Evolutionary conservation across 2,797 vertebrate species (phyloP).

Genomic region (Protosalanx chinensis): DNA sequence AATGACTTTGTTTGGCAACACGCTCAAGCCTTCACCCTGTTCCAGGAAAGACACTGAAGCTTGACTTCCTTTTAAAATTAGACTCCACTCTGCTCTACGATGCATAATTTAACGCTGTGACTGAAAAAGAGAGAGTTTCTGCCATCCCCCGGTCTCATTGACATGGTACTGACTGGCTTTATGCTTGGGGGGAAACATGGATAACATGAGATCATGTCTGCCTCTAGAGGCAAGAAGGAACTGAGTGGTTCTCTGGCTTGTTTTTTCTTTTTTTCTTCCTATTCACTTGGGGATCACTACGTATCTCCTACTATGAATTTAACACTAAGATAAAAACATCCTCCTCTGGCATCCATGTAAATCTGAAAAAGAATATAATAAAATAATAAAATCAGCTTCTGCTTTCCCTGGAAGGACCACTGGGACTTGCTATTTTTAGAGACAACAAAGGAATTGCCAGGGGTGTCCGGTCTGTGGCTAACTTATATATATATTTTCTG

Average conservation of each 20-base stretch:
- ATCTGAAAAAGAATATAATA: conserved; percentile 56
- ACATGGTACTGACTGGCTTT: conserved; percentile 60
- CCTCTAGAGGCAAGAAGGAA: conserved; percentile 56
- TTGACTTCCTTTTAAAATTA: conserved; percentile 59
- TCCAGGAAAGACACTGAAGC: conserved; percentile 40
- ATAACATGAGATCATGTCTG: conserved; percentile 72
- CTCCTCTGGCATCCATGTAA: conserved; percentile 63
- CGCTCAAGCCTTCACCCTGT: conserved; percentile 16
- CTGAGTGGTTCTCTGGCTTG: conserved; percentile 52
- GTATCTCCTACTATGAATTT: conserved; percentile 46
- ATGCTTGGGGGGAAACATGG: conserved; percentile 65
- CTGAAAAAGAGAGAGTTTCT: conserved; percentile 53
- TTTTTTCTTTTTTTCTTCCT: conserved; percentile 57
- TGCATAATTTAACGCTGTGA: conserved; percentile 71
- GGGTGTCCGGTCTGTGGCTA: conserved; percentile 63
- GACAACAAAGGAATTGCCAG: conserved; percentile 69
- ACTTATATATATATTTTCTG: conserved; percentile 54
- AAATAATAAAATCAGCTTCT: conserved; percentile 61
- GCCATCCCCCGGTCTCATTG: conserved; percentile 51
- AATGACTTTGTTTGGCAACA: conserved; percentile 17
- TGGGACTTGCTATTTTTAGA: conserved; percentile 70
- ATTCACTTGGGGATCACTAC: conserved; percentile 59
- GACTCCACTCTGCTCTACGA: conserved; percentile 52
- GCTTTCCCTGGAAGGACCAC: conserved; percentile 46
- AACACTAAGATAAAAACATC: conserved; percentile 53